phyloP scores from a whole-genome alignment of 2,797 vertebrate genomes.

The Sitta carolinensis region DNA sequence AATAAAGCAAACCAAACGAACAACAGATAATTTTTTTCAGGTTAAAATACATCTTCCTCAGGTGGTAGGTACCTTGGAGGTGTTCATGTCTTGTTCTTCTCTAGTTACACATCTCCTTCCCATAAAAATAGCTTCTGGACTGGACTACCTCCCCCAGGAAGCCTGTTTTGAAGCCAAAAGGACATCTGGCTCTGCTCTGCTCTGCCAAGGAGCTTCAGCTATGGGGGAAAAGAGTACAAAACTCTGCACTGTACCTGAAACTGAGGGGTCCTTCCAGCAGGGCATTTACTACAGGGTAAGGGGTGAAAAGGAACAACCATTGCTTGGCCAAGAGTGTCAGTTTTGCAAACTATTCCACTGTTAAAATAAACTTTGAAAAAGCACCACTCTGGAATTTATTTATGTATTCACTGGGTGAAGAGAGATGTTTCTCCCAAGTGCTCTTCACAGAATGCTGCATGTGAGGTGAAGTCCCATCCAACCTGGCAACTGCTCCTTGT shows the following conservation, averaged over 20 bases:
- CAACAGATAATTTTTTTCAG: not conserved
- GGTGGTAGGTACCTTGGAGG: not conserved
- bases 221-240: not conserved
- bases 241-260: not conserved
- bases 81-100: not conserved
- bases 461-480: not conserved
- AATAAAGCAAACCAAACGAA: not conserved
- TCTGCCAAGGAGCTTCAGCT: not conserved
- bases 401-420: not conserved
- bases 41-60: not conserved
- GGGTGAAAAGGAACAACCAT: not conserved
- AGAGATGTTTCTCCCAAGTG: not conserved
- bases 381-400: not conserved
- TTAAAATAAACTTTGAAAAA: not conserved
- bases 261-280: not conserved
- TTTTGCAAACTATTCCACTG: not conserved
- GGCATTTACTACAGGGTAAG: not conserved
- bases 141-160: not conserved
- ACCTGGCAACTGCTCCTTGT: fast-evolving
- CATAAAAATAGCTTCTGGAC: not conserved
- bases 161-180: not conserved
- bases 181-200: not conserved
- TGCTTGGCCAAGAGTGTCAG: not conserved
- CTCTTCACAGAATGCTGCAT: not conserved
- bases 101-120: not conserved